Percentiles rank a stretch among this genome's conserved stretches.
Evolutionary conservation across 2,888 invertebrate genomes (phyloP).

Genomic region (Anodontia alba): DNA sequence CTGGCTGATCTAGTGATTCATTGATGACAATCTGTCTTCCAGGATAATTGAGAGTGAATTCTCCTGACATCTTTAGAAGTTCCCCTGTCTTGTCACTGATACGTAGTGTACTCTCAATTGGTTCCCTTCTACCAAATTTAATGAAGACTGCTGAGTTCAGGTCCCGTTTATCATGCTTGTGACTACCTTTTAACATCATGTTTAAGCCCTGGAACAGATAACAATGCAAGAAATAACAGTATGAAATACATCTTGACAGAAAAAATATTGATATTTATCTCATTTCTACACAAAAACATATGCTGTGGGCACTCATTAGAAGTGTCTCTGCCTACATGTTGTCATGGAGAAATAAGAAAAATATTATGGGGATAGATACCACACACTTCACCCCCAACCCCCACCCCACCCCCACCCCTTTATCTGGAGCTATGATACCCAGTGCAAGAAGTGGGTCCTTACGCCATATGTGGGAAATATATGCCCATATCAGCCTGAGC

Average conservation of each 20-base stretch:
- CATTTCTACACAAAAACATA: too few relatives aligned
- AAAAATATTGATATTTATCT: too few relatives aligned
- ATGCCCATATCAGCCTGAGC: too few relatives aligned
- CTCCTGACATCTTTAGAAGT: constrained; percentile 58
- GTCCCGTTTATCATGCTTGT: constrained; percentile 60
- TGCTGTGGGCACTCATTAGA: too few relatives aligned
- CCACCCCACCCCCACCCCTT: too few relatives aligned
- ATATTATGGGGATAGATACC: too few relatives aligned
- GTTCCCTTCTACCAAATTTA: constrained; percentile 56
- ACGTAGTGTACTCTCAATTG: constrained; percentile 53
- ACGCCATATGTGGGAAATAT: neutral
- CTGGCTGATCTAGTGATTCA: constrained; percentile 57
- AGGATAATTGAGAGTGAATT: constrained; percentile 61
- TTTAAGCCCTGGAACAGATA: constrained; percentile 62
- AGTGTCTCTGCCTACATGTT: too few relatives aligned
- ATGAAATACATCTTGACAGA: neutral
- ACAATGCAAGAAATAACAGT: neutral
- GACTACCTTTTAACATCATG: constrained; percentile 60
- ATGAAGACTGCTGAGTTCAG: constrained; percentile 64
- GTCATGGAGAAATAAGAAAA: too few relatives aligned
- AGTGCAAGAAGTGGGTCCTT: too few relatives aligned
- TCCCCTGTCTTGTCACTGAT: constrained; percentile 64
- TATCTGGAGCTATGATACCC: too few relatives aligned
- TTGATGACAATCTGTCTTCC: constrained; percentile 64
- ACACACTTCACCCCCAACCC: too few relatives aligned